phyloP scores from a whole-genome alignment of 1,140 invertebrate species.

The Aethina tumida region DNA sequence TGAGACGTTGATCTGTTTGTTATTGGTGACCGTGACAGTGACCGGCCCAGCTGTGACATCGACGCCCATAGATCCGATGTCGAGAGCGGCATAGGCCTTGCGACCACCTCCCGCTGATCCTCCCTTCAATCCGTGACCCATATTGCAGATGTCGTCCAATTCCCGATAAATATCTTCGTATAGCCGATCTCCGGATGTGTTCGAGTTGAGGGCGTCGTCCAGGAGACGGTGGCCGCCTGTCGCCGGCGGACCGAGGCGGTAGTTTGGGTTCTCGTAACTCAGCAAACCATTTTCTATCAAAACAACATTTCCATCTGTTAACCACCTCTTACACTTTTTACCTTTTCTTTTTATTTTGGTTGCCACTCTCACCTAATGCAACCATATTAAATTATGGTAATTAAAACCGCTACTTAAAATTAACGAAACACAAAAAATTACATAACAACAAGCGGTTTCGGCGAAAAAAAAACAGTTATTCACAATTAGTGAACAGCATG shows the following conservation, averaged over 20 bases:
- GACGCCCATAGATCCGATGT: conserved; percentile 62
- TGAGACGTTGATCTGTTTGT: too few relatives aligned
- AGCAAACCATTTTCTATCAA: conserved; percentile 75
- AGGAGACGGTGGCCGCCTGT: too few relatives aligned
- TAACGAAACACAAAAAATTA: too few relatives aligned
- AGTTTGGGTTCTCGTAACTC: conserved; percentile 82
- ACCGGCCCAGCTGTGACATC: conserved; percentile 53
- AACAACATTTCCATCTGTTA: conserved; percentile 13
- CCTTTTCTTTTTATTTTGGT: background rate
- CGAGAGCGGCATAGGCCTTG: conserved; percentile 51
- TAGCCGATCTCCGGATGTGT: conserved; percentile 42
- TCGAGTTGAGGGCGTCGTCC: conserved; percentile 70
- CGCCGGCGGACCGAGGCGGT: conserved; percentile 61
- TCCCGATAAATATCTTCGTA: conserved; percentile 53
- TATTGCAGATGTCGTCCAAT: conserved; percentile 46
- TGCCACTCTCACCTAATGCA: background rate
- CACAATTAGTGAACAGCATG: background rate
- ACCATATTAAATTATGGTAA: too few relatives aligned
- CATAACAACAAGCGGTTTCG: background rate
- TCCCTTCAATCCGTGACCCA: conserved; percentile 30
- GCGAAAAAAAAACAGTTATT: conserved; percentile 1
- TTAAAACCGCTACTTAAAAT: too few relatives aligned
- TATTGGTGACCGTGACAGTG: conserved; percentile 46
- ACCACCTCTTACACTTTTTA: conserved; percentile 1
- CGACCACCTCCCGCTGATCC: conserved; percentile 35